A percentile compares a stretch with the other conserved stretches of the same genome.
phyloP scores from a whole-genome alignment of 2,113 vertebrate genomes.

The Microcebus tavaratra region DNA sequence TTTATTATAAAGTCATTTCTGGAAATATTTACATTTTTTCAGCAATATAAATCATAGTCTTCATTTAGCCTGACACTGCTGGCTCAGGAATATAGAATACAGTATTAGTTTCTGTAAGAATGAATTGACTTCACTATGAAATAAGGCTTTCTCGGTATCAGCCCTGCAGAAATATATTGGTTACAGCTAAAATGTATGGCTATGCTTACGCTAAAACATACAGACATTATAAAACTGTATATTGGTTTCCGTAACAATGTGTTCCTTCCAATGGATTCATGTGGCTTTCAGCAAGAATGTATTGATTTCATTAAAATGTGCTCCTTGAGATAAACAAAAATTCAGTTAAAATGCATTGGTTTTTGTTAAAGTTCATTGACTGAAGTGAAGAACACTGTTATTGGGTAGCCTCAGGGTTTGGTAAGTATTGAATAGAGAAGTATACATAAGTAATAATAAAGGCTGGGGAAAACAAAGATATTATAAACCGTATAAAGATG shows the following conservation, averaged over 20 bases:
- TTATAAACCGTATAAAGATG: conserved; percentile 72
- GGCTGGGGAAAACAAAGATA: conserved; percentile 81
- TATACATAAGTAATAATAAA: conserved; percentile 80
- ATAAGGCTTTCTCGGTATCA: conserved; percentile 77
- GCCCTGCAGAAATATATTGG: conserved; percentile 83
- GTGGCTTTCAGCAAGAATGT: conserved; percentile 87
- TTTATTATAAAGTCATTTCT: conserved; percentile 67
- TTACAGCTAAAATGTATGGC: conserved; percentile 83
- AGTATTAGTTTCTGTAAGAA: conserved; percentile 79
- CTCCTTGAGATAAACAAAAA: conserved; percentile 88
- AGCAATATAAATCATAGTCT: conserved; percentile 78
- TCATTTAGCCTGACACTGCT: conserved; percentile 75
- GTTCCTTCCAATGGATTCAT: conserved; percentile 85
- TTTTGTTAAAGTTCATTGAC: conserved; percentile 88
- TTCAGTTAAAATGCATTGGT: conserved; percentile 88
- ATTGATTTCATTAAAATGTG: conserved; percentile 90
- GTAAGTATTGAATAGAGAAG: conserved; percentile 76
- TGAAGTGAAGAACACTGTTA: conserved; percentile 83
- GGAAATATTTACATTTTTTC: conserved; percentile 73
- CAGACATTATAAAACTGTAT: conserved; percentile 83
- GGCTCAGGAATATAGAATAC: conserved; percentile 73
- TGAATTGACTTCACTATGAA: conserved; percentile 80
- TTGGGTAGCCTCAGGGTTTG: conserved; percentile 81
- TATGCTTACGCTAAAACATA: conserved; percentile 84
- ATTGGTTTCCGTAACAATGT: conserved; percentile 85